Conservation (phyloP, 2,797 vertebrate genomes). For the Karalla daura region DNA sequence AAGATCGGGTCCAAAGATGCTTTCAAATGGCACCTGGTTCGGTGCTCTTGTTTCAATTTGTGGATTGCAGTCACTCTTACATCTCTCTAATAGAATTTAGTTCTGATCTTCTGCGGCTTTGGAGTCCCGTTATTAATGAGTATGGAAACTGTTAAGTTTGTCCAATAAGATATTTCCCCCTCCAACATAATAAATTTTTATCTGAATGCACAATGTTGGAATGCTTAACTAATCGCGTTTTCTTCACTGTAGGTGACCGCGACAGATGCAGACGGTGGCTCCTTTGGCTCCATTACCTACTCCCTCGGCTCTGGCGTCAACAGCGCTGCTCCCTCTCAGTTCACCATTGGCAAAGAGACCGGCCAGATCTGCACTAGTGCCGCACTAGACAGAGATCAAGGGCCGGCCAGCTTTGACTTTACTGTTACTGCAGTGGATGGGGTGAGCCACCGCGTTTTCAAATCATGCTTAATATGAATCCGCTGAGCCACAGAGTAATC, state of each 20-base stretch:
- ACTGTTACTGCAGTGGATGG: constrained; percentile 94
- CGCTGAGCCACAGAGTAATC: constrained; percentile 60
- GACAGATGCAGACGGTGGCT: constrained; percentile 92
- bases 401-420: constrained; percentile 89
- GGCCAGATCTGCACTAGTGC: constrained; percentile 92
- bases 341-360: constrained; percentile 88
- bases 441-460: constrained; percentile 83
- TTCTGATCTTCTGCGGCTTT: constrained; percentile 44
- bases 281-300: constrained; percentile 91
- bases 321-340: constrained; percentile 83
- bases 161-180: constrained; percentile 24
- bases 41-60: constrained; percentile 57
- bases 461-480: constrained; percentile 70
- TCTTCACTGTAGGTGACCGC: constrained; percentile 88
- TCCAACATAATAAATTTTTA: constrained; percentile 24
- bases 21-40: constrained; percentile 72
- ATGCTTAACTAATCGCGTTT: constrained; percentile 42
- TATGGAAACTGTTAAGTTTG: constrained; percentile 39
- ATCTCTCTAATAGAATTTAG: constrained; percentile 43
- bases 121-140: constrained; percentile 36
- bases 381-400: constrained; percentile 92
- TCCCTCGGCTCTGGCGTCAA: constrained; percentile 90
- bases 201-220: constrained; percentile 24
- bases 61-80: constrained; percentile 30
- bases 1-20: constrained; percentile 65